Evolutionary conservation across 2,888 invertebrate species (phyloP).

Genomic region (Ectemnius lituratus): DNA sequence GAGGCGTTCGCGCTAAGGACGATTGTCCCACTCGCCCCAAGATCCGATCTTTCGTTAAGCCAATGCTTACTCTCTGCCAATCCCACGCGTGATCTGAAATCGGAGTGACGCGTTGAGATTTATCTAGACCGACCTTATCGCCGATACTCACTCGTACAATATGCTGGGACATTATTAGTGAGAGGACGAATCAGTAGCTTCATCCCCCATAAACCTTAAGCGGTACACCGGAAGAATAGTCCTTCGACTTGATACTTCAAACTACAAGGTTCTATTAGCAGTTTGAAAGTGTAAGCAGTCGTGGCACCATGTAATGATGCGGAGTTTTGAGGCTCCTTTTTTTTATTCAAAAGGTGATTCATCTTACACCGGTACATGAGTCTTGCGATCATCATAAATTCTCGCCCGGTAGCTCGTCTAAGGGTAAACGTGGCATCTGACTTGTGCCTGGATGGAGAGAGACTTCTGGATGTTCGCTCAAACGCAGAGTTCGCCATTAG

Average conservation of each 20-base stretch:
- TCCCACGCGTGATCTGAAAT: slow-evolving; percentile 58
- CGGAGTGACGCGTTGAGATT: slow-evolving; percentile 54
- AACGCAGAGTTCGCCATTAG: slow-evolving; percentile 53
- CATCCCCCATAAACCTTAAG: neutral
- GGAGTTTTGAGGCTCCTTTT: neutral
- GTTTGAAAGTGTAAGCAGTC: no score
- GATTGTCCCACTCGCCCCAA: slow-evolving; percentile 51
- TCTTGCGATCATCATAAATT: slow-evolving; percentile 38
- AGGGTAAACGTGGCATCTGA: slow-evolving; percentile 29
- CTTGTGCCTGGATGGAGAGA: slow-evolving; percentile 9
- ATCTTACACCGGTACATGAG: slow-evolving; percentile 14
- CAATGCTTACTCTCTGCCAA: slow-evolving; percentile 60
- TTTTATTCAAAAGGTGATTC: slow-evolving; percentile 24
- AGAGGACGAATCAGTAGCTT: neutral
- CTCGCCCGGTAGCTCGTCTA: slow-evolving; percentile 17
- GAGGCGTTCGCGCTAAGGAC: slow-evolving; percentile 33
- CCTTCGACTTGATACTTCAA: no score
- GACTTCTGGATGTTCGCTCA: slow-evolving; percentile 41
- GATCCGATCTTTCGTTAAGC: slow-evolving; percentile 62
- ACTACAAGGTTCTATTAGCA: no score
- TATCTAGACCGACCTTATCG: slow-evolving; percentile 52
- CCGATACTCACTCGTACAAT: slow-evolving; percentile 41
- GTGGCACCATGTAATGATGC: no score
- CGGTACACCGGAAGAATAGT: neutral
- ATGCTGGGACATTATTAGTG: slow-evolving; percentile 28